Conservation (phyloP, 2,797 vertebrate genomes). For the Fratercula arctica region DNA sequence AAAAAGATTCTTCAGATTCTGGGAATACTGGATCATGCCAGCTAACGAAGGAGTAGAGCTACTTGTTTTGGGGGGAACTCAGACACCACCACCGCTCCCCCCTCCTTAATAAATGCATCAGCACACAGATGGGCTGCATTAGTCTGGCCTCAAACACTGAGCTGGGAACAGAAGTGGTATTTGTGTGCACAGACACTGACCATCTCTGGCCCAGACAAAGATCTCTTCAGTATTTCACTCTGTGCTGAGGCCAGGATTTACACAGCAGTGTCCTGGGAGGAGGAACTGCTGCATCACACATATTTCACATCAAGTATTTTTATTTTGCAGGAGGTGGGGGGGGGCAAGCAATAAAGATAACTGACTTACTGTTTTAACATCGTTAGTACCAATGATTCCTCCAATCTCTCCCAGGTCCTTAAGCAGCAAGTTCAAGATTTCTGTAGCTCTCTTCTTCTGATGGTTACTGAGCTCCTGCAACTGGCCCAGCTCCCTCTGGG, state of each 20-base stretch:
- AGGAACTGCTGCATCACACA: not conserved
- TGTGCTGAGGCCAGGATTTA: not conserved
- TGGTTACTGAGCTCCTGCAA: conserved; percentile 91
- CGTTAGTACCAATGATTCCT: conserved; percentile 88
- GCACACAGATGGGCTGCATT: not conserved
- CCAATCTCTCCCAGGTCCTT: conserved; percentile 93
- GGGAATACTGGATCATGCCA: not conserved
- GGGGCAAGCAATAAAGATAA: not conserved
- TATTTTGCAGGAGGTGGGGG: not conserved
- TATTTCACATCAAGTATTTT: not conserved
- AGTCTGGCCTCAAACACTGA: not conserved
- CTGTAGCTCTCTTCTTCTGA: conserved; percentile 89
- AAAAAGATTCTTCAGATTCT: not conserved
- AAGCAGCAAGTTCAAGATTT: conserved; percentile 89
- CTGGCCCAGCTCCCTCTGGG: conserved; percentile 85
- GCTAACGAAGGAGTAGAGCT: not conserved
- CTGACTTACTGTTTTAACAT: conserved; percentile 87
- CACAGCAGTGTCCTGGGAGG: not conserved
- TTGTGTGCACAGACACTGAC: not conserved
- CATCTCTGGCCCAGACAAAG: not conserved
- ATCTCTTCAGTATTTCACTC: not conserved
- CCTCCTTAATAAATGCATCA: not conserved
- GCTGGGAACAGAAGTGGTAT: not conserved
- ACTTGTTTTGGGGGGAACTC: not conserved
- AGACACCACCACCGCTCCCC: no score